Base-by-base conservation (phyloP, 64 coral and sea anemone species). In the Montipora cactus region DNA sequence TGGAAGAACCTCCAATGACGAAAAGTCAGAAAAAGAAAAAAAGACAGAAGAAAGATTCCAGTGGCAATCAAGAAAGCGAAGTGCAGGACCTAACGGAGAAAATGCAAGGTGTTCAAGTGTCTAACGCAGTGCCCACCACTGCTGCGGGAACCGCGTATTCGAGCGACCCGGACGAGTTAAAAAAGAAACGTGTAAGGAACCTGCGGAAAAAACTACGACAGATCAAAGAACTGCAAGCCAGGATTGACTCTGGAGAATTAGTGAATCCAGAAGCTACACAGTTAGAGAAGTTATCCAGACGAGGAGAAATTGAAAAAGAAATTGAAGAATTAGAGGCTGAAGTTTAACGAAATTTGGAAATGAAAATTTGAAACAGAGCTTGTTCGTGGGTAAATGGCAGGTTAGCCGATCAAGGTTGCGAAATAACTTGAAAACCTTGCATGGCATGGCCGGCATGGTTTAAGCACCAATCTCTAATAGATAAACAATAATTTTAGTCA, bases 11-110 rank as follows among this genome's bases (percentile, higher is more conserved):
- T 67, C 75, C 72, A 47, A 58, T 79, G 7, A 49, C 83, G 44
- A 99, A 96, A 84, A 99, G 96, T 77, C 98, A 96, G 84, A 99
- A 94, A 75, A 99, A 94, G 78, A 81, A 83, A 55, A 91, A 90
- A 23, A 49, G 91, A 28, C 95, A 95, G 45, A 98, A 93, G 70
- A 95, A 95, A 76, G 78, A 95, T 58, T 55, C 51, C 1, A 74
- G 70, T 11, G 93, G 87, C 18, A 78, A 64, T 77, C 64, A 22
- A 28, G 51, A 9, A 88, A 14, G 69, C 13, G 76, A 90, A 37
- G 49, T 98, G 46, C 46, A 14, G 64, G 87, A 87, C 50, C 74
- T 95, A 9, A 95, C 90, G 9, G 84, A 92, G 57, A 90, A 58
- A 69, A 48, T 98, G 3, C 90, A 84, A 67, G 86, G 74, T 75